Conservation (phyloP, 1,140 invertebrate genomes). For the Papilio dardanus region DNA sequence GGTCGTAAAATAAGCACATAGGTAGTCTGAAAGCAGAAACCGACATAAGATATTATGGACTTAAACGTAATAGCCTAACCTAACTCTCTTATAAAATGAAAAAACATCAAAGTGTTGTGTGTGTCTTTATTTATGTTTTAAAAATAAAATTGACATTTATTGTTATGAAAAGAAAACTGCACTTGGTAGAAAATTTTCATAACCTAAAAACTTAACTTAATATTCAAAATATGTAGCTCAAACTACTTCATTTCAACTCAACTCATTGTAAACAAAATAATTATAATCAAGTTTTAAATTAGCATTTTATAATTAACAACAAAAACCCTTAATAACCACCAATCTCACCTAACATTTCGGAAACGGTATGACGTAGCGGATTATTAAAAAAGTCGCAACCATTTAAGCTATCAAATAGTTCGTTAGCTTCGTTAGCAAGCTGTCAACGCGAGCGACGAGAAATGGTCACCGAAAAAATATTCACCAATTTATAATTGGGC, state of each 20-base stretch:
- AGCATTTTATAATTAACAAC: background rate
- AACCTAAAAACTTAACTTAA: background rate
- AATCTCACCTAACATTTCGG: background rate
- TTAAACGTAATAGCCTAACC: no score
- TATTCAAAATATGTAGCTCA: background rate
- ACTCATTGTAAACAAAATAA: background rate
- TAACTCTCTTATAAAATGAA: no score
- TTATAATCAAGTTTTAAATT: background rate
- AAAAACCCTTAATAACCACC: background rate
- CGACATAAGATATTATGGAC: background rate
- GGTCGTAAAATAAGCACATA: constrained; percentile 4
- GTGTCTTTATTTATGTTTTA: no score
- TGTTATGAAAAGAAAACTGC: background rate
- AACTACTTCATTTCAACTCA: background rate
- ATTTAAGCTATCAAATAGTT: constrained; percentile 1
- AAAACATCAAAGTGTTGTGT: no score
- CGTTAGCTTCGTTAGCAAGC: background rate
- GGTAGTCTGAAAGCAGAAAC: background rate
- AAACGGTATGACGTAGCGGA: background rate
- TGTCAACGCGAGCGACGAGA: constrained; percentile 1
- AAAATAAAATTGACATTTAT: background rate
- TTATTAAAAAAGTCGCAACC: background rate
- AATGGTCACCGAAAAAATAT: background rate
- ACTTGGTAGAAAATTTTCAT: background rate
- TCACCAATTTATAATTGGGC: background rate